Base-by-base conservation (phyloP, 2,888 invertebrate species). In the Spilosoma lubricipeda region DNA sequence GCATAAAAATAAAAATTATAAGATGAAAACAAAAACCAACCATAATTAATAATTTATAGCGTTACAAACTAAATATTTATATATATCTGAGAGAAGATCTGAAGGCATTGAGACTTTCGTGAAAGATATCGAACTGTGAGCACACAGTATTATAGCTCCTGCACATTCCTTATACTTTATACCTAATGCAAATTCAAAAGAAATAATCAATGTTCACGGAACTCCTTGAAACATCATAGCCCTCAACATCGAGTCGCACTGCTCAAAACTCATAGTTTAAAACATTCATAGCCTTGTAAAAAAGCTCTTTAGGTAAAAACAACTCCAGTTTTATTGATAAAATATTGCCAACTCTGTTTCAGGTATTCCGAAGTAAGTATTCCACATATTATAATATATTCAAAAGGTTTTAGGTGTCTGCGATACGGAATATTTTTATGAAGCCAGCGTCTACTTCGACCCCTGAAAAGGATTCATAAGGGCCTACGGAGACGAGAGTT, bases 371-470 rank as follows among this genome's bases (percentile, higher is more conserved):
- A 64, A 71, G 69, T 68, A 72, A 71, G 15, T 20, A 36, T 69
- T 67, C 45, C 23, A 66, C 56, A 48, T 45, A 11, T 64, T 59
- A 63, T 76, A 59, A 69, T 66, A 69, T 73, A 77, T 77, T 66
- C 73, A 77, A 48, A 71, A 70, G 59, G 73, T 52, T 72, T 56
- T 52, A 65, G 36, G 52, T 64, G n/a, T 68, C 52, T 48, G 59
- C 39, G 45, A 67, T 72, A 52, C 18, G n/a, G 63, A 68, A 70
- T 71, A 73, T 77, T n/a, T 82, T 77, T 66, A 66, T 59, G 68
- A 72, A 74, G 33, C 30, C 39, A 42, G 9, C 30, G 63, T 45
- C 52, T 71, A 67, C 48, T 48, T 15, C 48, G 52, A 33, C 66
- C 48, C 59, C 63, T 71, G 65, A 63, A 39, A 67, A 75, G 70